These are phyloP conservation scores for Ornithoptera priamus DNA, from an alignment of 2,888 invertebrate genomes.

Conservation along the genomic window DNA sequence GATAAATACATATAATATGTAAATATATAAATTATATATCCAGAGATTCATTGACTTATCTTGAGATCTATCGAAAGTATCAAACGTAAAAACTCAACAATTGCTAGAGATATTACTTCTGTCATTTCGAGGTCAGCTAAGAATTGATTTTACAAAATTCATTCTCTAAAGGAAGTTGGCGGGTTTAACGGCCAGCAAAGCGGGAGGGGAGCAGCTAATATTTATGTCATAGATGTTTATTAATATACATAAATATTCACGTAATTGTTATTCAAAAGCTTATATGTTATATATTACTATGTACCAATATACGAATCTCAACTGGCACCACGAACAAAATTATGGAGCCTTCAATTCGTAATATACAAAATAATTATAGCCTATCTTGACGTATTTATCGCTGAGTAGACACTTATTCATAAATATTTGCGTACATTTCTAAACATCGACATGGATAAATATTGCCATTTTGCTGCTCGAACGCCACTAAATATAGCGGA, in stretches of 20 bases:
- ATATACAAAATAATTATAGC: conserved; percentile 32
- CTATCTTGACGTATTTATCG: conserved; percentile 49
- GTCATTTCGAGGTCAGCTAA: too few species aligned
- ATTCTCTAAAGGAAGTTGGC: too few species aligned
- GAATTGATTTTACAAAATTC: too few species aligned
- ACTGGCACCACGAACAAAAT: conserved; percentile 41
- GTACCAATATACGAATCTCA: conserved; percentile 8
- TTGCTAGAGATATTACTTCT: too few species aligned
- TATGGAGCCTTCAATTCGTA: conserved; percentile 44
- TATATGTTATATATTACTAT: conserved; percentile 1
- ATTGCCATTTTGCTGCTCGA: conserved; percentile 43
- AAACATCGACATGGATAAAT: conserved; percentile 48
- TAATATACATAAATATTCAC: conserved; percentile 3
- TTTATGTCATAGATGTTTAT: not conserved
- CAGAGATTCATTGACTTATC: too few species aligned
- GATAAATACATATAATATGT: too few species aligned
- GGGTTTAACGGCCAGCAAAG: too few species aligned
- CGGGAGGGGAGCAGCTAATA: too few species aligned
- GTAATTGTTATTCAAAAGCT: not conserved
- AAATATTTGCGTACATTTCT: conserved; percentile 62
- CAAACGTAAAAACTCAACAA: too few species aligned
- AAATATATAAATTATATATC: too few species aligned
- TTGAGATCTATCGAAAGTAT: too few species aligned
- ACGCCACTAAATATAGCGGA: conserved; percentile 49
- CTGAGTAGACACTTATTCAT: conserved; percentile 46